Base-by-base conservation (phyloP, 2,888 invertebrate genomes). In the Invenusta paracnida region DNA sequence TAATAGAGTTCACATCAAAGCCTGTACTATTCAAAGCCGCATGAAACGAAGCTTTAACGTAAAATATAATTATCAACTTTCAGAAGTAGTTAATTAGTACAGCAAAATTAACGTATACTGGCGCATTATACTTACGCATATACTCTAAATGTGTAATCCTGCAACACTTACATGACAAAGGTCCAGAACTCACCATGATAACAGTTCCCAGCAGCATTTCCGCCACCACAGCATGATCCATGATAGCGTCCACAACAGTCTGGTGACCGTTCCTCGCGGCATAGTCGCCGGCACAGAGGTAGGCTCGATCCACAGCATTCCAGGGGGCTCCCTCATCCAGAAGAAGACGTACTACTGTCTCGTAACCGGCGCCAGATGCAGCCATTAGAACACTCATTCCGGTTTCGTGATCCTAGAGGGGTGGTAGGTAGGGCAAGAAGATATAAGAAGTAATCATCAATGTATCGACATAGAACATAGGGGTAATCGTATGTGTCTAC, bases 331-430 rank as follows among this genome's bases (percentile, higher is more conserved):
- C 86, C 17, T 86, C 66, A 13, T 87, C 29, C 1, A 86, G 86
- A 17, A 86, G 81, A 27, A 86, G 23, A 17, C 48, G 17, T 17
- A 86, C 86, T 13, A 82, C 66, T 5, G 86, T 86, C 13, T 1
- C n/a, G 82, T 28, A 28, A n/a, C 86, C 86, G 23, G 28, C 30
- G n/a, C 81, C 86, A 0, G 86, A 85, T n/a, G 86, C 86, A 0
- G 87, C 87, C 86, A 86, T 86, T 17, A 86, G 28, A 30, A 87
- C 87, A 81, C 81, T 81, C 79, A 86, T 87, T 25, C 86, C 86
- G 23, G 86, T 86, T 31, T 86, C 28, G 11, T 66, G 13, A 31
- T 86, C 86, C 85, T 85, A 28, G 13, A 82, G n/a, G n/a, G n/a
- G n/a, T 66, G 66, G n/a, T n/a, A n/a, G n/a, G n/a, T n/a, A n/a